Base-by-base conservation (phyloP, 2,888 invertebrate species). In the Mongoloraphidia duomilia region DNA sequence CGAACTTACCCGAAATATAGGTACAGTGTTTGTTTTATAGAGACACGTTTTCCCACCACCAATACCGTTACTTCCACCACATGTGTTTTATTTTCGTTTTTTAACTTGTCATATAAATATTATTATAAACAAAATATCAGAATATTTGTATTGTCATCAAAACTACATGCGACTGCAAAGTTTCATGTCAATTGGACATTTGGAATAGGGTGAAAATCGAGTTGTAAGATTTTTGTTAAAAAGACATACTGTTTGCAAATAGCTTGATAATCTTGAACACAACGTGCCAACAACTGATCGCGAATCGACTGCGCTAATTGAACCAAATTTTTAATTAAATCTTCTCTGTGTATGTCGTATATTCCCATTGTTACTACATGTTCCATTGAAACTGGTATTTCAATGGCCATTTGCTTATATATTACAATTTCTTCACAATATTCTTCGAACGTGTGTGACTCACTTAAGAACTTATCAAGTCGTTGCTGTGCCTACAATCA, bases 341-440 rank as follows among this genome's bases (percentile, higher is more conserved):
- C 84, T 44, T 75, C 79, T 49, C 93, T 77, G 64, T 89, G 82
- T 63, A 94, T 81, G 60, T 87, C 83, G 63, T 88, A 95, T 69
- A 92, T 78, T 9, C 90, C 91, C 60, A 87, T 80, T 13, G 81
- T 77, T 13, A 85, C 75, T 1, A 83, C 81, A 51, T 80, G 76
- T 55, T 80, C 76, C 34, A 77, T 65, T 57, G 69, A 58, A 45
- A 70, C 51, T 1, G 80, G 77, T 51, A 86, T 80, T 50, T 74
- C 74, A 47, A 71, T 71, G 41, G 78, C 74, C 17, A 83, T 65
- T n/a, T 73, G 66, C 41, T 79, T 75, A 56, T 79, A 85, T 54
- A 75, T 73, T 5, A 75, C 66, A 4, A 85, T 72, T 56, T 78
- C 71, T 1, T 65, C 69, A 40, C 75, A 74, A 58, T 74, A 84